These are phyloP conservation scores for Heteropelma amictum DNA, from an alignment of 2,888 invertebrate species.

Conservation along the genomic window DNA sequence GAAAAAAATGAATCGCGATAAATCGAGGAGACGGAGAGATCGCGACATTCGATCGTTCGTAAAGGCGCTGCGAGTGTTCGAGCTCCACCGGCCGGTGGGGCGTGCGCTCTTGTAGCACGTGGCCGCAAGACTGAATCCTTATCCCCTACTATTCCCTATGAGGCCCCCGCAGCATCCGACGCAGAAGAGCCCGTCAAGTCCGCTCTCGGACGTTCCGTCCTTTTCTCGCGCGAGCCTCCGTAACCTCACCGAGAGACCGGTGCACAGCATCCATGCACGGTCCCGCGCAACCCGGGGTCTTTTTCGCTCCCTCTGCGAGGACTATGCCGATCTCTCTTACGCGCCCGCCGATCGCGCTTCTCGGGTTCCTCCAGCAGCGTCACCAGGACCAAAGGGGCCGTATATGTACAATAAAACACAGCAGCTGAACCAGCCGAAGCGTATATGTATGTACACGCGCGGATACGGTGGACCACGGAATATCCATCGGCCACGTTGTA, in stretches of 20 bases:
- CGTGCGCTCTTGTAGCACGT: slow-evolving; percentile 77
- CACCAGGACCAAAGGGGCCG: not conserved
- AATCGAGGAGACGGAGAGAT: too few species aligned
- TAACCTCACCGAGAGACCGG: slow-evolving; percentile 49
- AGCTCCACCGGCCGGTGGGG: slow-evolving; percentile 73
- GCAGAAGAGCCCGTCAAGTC: slow-evolving; percentile 66
- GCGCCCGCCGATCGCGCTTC: too few species aligned
- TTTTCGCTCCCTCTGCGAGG: too few species aligned
- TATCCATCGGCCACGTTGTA: not conserved
- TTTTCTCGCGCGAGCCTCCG: slow-evolving; percentile 68
- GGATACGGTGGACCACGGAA: not conserved
- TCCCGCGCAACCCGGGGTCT: too few species aligned
- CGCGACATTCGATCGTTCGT: too few species aligned
- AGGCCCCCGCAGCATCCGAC: slow-evolving; percentile 57
- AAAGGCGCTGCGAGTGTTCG: slow-evolving; percentile 32
- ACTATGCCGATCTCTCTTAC: too few species aligned
- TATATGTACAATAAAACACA: not conserved
- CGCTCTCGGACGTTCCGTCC: slow-evolving; percentile 71
- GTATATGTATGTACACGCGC: not conserved
- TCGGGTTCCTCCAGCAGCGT: too few species aligned
- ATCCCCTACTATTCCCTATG: slow-evolving; percentile 72
- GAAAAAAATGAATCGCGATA: too few species aligned
- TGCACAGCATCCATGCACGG: not conserved
- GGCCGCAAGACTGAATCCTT: slow-evolving; percentile 74
- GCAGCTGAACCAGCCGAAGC: not conserved